Evolutionary conservation across 2,797 vertebrate species (phyloP).

Genomic region (Sebastes nivosus): DNA sequence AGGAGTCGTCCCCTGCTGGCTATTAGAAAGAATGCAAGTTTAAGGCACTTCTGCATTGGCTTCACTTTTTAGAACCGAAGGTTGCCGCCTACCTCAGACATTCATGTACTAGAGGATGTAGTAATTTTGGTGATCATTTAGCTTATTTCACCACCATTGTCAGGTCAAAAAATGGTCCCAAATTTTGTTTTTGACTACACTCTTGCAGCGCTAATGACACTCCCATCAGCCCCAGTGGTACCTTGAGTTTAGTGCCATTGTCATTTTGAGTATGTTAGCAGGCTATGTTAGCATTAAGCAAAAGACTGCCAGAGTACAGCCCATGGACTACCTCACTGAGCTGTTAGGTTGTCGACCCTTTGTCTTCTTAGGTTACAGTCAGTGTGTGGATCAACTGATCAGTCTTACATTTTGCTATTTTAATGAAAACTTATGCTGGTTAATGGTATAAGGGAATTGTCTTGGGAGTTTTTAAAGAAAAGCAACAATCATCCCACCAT

Average conservation of each 20-base stretch:
- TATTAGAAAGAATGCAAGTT: too few species aligned
- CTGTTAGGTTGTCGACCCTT: not conserved
- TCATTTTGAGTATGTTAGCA: not conserved
- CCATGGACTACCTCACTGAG: not conserved
- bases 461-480: not conserved
- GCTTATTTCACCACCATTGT: too few species aligned
- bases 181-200: not conserved
- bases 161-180: not conserved
- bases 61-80: too few species aligned
- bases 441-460: not conserved
- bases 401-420: not conserved
- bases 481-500: not conserved
- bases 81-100: too few species aligned
- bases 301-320: not conserved
- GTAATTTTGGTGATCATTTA: not conserved
- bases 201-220: too few species aligned
- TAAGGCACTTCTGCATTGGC: too few species aligned
- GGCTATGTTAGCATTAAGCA: not conserved
- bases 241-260: not conserved
- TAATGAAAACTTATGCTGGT: not conserved
- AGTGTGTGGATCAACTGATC: not conserved
- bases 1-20: too few species aligned
- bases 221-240: not conserved
- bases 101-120: too few species aligned
- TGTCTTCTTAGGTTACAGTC: not conserved